Conservation (phyloP, 2,113 vertebrate species). For the Heterotilapia buettikoferi region DNA sequence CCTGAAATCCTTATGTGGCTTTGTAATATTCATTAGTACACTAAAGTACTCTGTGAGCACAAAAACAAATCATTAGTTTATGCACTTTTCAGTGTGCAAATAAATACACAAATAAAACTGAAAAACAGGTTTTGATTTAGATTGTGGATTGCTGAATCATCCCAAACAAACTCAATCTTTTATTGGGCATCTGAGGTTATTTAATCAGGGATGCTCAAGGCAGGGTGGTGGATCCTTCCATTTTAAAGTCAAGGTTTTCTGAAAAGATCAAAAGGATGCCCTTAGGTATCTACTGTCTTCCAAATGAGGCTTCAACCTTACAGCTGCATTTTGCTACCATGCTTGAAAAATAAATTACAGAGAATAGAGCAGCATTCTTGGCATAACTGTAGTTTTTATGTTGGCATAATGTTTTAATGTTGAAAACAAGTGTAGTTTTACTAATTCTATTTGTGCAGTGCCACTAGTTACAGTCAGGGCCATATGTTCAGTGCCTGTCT, state of each 20-base stretch:
- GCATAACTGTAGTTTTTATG: background rate
- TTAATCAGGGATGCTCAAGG: conserved; percentile 3
- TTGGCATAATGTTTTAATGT: background rate
- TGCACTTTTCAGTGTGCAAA: background rate
- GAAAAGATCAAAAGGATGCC: conserved; percentile 26
- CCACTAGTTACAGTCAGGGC: background rate
- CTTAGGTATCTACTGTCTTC: background rate
- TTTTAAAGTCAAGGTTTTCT: conserved; percentile 13
- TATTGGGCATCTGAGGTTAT: background rate
- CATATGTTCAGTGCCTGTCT: background rate
- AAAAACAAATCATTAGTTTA: background rate
- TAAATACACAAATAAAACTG: background rate
- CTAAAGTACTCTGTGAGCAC: background rate
- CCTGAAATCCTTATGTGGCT: background rate
- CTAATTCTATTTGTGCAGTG: background rate
- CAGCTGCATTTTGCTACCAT: background rate
- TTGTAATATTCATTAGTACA: background rate
- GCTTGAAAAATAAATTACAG: background rate
- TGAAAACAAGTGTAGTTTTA: background rate
- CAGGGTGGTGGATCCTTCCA: background rate
- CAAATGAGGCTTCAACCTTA: conserved; percentile 1
- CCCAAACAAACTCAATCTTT: background rate
- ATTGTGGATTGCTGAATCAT: background rate
- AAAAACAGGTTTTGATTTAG: background rate
- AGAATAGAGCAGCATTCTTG: background rate